These are phyloP conservation scores for Semotilus atromaculatus DNA, from an alignment of 2,797 vertebrate genomes.

Conservation along the genomic window DNA sequence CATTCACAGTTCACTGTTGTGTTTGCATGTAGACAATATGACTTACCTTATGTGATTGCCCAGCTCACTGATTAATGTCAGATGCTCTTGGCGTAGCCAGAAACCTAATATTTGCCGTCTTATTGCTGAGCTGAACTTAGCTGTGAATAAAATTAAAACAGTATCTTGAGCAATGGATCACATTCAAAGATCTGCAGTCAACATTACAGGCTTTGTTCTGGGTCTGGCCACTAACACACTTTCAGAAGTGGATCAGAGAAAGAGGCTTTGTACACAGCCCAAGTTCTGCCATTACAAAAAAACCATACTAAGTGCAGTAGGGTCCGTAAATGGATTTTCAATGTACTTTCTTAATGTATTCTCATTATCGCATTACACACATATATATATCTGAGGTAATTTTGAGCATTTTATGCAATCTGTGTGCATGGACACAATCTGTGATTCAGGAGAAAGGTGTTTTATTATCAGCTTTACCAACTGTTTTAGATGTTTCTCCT, in stretches of 20 bases:
- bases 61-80: background rate
- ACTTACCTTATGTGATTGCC: background rate
- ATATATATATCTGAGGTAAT: background rate
- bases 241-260: slow-evolving; percentile 3
- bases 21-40: background rate
- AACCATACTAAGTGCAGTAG: slow-evolving; percentile 4
- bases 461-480: background rate
- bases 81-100: background rate
- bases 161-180: slow-evolving; percentile 9
- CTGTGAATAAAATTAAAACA: slow-evolving; percentile 9
- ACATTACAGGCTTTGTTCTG: slow-evolving; percentile 30
- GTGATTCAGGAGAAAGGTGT: background rate
- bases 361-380: background rate
- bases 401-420: background rate
- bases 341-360: slow-evolving; percentile 16
- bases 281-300: background rate
- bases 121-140: background rate
- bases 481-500: background rate
- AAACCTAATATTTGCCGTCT: background rate
- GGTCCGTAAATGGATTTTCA: slow-evolving; percentile 4
- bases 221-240: background rate
- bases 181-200: slow-evolving; percentile 12
- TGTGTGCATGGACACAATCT: background rate
- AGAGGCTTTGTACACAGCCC: slow-evolving; percentile 5
- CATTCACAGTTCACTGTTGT: background rate